phyloP scores from a whole-genome alignment of 2,797 vertebrate species.

The Triplophysa yarkandensis region DNA sequence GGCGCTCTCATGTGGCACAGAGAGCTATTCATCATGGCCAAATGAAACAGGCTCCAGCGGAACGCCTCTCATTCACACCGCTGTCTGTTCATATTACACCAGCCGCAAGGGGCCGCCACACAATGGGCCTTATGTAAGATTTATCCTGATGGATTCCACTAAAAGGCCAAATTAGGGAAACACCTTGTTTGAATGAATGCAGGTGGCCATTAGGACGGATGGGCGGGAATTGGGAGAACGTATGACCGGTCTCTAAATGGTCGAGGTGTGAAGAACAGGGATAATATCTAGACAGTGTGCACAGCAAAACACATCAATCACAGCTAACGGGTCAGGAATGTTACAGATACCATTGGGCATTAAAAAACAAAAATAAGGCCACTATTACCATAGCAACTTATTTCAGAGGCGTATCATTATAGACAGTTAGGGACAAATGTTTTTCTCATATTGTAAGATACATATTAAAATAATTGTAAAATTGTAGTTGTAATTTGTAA shows the following conservation, averaged over 20 bases:
- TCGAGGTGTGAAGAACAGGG: constrained; percentile 17
- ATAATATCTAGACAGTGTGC: not conserved
- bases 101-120: constrained; percentile 41
- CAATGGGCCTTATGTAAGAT: constrained; percentile 30
- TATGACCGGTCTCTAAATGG: not conserved
- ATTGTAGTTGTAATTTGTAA: no score
- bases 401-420: not conserved
- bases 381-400: not conserved
- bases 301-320: constrained; percentile 24
- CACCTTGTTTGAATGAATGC: constrained; percentile 15
- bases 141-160: constrained; percentile 33
- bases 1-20: constrained; percentile 40
- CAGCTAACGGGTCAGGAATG: constrained; percentile 4
- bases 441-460: no score
- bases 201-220: constrained; percentile 4
- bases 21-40: constrained; percentile 47
- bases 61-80: constrained; percentile 39
- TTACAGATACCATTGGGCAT: not conserved
- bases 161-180: constrained; percentile 32
- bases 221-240: no score
- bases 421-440: no score
- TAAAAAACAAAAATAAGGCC: not conserved
- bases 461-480: no score
- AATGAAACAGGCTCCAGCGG: constrained; percentile 40
- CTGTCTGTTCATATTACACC: constrained; percentile 48